These are phyloP conservation scores for Panulirus ornatus DNA, from an alignment of 1,140 invertebrate species.

Conservation along the genomic window DNA sequence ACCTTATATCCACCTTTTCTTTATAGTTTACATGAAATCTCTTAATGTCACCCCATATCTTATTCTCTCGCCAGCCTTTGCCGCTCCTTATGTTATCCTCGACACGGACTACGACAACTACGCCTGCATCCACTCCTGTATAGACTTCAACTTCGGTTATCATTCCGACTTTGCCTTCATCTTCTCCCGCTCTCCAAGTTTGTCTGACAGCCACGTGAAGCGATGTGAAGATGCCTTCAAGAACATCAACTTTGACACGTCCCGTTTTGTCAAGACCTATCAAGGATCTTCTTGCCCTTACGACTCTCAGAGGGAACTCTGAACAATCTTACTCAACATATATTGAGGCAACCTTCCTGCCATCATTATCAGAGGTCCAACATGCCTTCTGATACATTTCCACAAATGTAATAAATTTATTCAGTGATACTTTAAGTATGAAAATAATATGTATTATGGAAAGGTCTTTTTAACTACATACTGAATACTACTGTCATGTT, in stretches of 20 bases:
- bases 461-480: no score
- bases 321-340: no score
- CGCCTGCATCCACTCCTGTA: constrained; percentile 30
- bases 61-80: neutral
- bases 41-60: no score
- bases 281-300: constrained; percentile 13
- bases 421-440: no score
- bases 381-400: no score
- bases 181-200: constrained; percentile 2
- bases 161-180: constrained; percentile 24
- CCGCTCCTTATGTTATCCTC: constrained; percentile 11
- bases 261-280: neutral
- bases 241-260: constrained; percentile 14
- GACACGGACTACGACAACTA: constrained; percentile 38
- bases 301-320: constrained; percentile 10
- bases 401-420: no score
- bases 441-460: no score
- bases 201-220: neutral
- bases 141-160: constrained; percentile 20
- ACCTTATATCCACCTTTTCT: no score
- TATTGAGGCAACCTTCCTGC: no score
- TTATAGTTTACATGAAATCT: no score
- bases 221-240: constrained; percentile 11
- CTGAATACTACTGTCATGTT: no score
- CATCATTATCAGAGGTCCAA: no score